Conservation (phyloP, 2,888 invertebrate genomes). For the Hypena proboscidalis region DNA sequence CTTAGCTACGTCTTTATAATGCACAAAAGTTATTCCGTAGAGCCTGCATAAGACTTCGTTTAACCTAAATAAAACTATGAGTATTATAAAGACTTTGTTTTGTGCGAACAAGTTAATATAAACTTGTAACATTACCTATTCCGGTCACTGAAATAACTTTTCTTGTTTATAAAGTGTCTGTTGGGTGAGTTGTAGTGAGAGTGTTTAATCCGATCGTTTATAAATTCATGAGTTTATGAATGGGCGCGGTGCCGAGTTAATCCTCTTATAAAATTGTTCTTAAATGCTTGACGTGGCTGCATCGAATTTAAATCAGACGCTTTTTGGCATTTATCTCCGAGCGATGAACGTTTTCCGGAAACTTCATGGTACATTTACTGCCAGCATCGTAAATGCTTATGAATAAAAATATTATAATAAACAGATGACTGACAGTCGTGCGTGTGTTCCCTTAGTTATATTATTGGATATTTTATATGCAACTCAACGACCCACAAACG, state of each 20-base stretch:
- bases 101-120: slow-evolving; percentile 16
- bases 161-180: background rate
- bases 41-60: slow-evolving; percentile 9
- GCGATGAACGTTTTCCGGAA: slow-evolving; percentile 22
- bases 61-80: slow-evolving; percentile 4
- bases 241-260: slow-evolving; percentile 16
- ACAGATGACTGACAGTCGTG: slow-evolving; percentile 13
- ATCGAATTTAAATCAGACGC: slow-evolving; percentile 22
- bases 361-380: slow-evolving; percentile 29
- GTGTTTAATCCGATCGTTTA: slow-evolving; percentile 5
- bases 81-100: slow-evolving; percentile 12
- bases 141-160: slow-evolving; percentile 1
- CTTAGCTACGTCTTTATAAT: slow-evolving; percentile 27
- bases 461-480: too few relatives aligned
- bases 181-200: slow-evolving; percentile 1
- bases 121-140: slow-evolving; percentile 5
- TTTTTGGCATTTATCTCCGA: slow-evolving; percentile 22
- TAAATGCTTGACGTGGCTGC: slow-evolving; percentile 13
- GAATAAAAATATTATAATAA: slow-evolving; percentile 23
- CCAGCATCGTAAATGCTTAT: slow-evolving; percentile 27
- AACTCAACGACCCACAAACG: too few relatives aligned
- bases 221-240: slow-evolving; percentile 22
- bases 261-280: slow-evolving; percentile 20
- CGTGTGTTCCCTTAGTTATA: slow-evolving; percentile 17
- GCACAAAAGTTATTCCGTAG: slow-evolving; percentile 16